Percentiles rank a stretch among this genome's conserved stretches.
phyloP scores from a whole-genome alignment of 2,888 invertebrate genomes.

The Protophormia terraenovae region DNA sequence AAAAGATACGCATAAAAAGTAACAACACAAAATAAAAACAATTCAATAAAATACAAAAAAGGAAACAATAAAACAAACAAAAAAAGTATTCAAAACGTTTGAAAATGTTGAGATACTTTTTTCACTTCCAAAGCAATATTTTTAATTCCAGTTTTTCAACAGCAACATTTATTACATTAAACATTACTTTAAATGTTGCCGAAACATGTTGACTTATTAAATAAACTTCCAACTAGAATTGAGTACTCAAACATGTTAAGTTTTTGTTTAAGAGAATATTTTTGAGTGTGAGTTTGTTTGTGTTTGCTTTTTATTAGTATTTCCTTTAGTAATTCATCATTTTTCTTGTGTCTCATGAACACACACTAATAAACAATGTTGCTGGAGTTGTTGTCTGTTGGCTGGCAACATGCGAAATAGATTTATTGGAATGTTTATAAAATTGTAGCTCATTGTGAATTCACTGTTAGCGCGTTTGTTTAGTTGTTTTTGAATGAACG shows the following conservation, averaged over 20 bases:
- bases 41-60: background rate
- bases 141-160: background rate
- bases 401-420: slow-evolving; percentile 74
- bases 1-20: background rate
- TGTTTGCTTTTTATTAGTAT: slow-evolving; percentile 19
- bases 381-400: slow-evolving; percentile 35
- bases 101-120: slow-evolving; percentile 12
- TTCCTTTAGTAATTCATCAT: slow-evolving; percentile 70
- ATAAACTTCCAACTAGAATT: slow-evolving; percentile 49
- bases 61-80: slow-evolving; percentile 12
- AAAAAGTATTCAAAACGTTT: background rate
- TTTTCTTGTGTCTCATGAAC: slow-evolving; percentile 40
- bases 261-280: slow-evolving; percentile 2
- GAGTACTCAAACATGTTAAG: slow-evolving; percentile 8
- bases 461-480: slow-evolving; percentile 73
- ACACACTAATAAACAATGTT: slow-evolving; percentile 44
- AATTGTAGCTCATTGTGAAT: slow-evolving; percentile 75
- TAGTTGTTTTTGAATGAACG: slow-evolving; percentile 81
- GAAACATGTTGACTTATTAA: background rate
- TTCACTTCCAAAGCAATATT: slow-evolving; percentile 37
- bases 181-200: slow-evolving; percentile 13
- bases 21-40: background rate
- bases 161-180: background rate
- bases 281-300: background rate
- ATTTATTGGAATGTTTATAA: slow-evolving; percentile 78